Evolutionary conservation across 2,113 vertebrate genomes (phyloP), one percentile per base, ranked within the genome.

Genomic region (Channa maculata): DNA sequence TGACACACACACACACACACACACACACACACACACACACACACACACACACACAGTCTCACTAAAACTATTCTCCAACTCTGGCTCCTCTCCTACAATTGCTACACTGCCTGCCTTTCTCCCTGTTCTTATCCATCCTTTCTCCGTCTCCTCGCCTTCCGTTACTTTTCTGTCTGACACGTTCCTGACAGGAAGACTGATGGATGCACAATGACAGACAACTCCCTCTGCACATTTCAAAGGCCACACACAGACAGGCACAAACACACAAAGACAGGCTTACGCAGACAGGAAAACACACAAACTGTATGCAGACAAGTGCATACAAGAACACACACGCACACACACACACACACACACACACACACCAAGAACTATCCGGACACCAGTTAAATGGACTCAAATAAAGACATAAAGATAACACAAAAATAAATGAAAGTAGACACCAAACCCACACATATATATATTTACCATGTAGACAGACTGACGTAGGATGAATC

Each of bases 181-280:
- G 46, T 71, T 61, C 57, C 34, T 84, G 86, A 85, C 83, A 79
- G 60, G 52, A 71, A 83, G 86, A 82, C 78, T 85, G 89, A 90
- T 65, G 51, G 68, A 80, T 71, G 53, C 80, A 89, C 78, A 84
- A 75, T 82, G 79, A 85, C 76, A 90, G 72, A 76, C 68, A 77
- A 59, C 44, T 75, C 72, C 75, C 72, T 85, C 33, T 74, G 75
- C 71, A 71, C 76, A 71, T 87, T 83, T 85, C 82, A 79, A 76
- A 86, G 73, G 66, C 83, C 84, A 70, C 88, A 79, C 75, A 44
- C 51, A 77, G 65, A 57, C 54, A 59, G 41, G 45, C 77, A 38
- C 63, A 71, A 59, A 63, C 11, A 38, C 57, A 53, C 61, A 51
- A 24, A 55, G n/a, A 71, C 58, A 75, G 45, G 11, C 60, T 70